phyloP scores from a whole-genome alignment of 2,888 invertebrate species.

The Keiferia lycopersicella region DNA sequence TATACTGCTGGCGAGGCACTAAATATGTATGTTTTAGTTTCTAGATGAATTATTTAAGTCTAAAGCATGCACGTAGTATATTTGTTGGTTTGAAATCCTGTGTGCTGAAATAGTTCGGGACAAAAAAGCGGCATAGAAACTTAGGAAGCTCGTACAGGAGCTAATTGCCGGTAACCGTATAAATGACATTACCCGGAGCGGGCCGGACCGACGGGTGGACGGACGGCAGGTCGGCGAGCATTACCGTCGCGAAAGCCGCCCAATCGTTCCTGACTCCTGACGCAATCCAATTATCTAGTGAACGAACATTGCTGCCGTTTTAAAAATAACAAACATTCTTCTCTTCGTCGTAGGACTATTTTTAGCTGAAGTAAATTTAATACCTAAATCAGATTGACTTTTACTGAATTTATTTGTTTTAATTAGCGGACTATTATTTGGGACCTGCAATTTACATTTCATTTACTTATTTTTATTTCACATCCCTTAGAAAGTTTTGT shows the following conservation, averaged over 20 bases:
- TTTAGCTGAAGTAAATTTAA: neutral
- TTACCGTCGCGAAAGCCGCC: slow-evolving; percentile 36
- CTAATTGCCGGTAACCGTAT: slow-evolving; percentile 66
- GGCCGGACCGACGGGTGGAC: slow-evolving; percentile 25
- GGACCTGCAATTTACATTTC: no score
- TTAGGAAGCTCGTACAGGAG: slow-evolving; percentile 39
- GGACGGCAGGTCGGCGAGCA: slow-evolving; percentile 29
- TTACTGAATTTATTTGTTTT: no score
- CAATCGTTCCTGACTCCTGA: slow-evolving; percentile 54
- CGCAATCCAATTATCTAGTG: slow-evolving; percentile 60
- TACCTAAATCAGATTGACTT: neutral
- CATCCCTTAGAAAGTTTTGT: no score
- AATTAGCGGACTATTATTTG: no score
- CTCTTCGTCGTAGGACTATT: slow-evolving; percentile 15
- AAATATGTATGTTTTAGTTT: no score
- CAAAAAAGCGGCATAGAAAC: neutral
- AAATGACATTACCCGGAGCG: slow-evolving; percentile 56
- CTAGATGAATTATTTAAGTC: no score
- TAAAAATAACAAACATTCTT: slow-evolving; percentile 39
- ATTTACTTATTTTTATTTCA: no score
- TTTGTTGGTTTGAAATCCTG: neutral
- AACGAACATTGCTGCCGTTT: slow-evolving; percentile 45
- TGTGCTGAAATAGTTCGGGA: neutral
- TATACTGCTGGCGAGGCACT: neutral
- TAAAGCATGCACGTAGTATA: no score